Conservation (phyloP, 2,888 invertebrate species). For the Timema podura region DNA sequence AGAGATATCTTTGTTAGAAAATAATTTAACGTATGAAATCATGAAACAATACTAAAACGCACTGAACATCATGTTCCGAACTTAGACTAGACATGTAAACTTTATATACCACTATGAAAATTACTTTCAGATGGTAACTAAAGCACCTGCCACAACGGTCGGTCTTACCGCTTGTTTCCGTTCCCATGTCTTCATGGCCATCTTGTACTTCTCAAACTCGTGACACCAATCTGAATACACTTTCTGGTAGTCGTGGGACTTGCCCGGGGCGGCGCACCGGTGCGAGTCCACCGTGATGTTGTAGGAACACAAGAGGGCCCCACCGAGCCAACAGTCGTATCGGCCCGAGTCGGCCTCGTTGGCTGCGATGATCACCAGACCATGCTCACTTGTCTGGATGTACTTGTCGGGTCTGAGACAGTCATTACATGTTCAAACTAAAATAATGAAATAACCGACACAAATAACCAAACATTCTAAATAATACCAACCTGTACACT, state of each 20-base stretch:
- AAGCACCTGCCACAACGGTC: no score
- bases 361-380: conserved; percentile 83
- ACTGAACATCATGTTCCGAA: no score
- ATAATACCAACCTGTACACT: conserved; percentile 65
- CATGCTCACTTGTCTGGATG: conserved; percentile 89
- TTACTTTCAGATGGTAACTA: no score
- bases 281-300: conserved; percentile 93
- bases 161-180: conserved; percentile 89
- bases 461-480: no score
- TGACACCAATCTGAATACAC: conserved; percentile 98
- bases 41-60: no score
- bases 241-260: conserved; percentile 89
- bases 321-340: conserved; percentile 88
- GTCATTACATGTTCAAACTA: no score
- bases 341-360: conserved; percentile 85
- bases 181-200: conserved; percentile 94
- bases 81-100: no score
- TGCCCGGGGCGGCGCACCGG: conserved; percentile 85
- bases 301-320: conserved; percentile 81
- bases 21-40: no score
- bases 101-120: no score
- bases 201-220: conserved; percentile 95
- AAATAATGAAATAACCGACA: no score
- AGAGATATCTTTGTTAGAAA: no score
- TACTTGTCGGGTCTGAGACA: conserved; percentile 77